phyloP scores from a whole-genome alignment of 2,888 invertebrate genomes.

The Zaprionus obscuricornis region DNA sequence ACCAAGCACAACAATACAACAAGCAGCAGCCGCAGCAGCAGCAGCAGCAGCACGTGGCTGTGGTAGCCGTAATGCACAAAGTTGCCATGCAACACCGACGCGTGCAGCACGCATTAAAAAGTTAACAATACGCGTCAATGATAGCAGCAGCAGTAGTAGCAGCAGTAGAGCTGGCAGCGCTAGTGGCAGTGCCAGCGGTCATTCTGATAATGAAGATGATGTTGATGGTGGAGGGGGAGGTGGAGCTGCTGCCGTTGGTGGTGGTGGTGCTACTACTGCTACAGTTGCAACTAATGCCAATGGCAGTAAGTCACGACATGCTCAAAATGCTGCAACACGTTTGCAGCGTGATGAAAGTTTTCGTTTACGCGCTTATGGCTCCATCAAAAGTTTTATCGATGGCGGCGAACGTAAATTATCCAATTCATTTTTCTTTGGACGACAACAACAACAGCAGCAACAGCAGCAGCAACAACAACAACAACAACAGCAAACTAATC shows the following conservation, averaged over 20 bases:
- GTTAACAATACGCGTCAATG: conserved; percentile 80
- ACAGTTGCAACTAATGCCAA: too few species aligned
- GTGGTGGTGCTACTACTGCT: too few species aligned
- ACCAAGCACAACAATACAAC: too few species aligned
- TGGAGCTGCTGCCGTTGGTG: too few species aligned
- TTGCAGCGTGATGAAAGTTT: conserved; percentile 81
- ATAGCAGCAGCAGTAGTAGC: conserved; percentile 75
- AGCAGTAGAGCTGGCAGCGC: too few species aligned
- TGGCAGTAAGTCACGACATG: too few species aligned
- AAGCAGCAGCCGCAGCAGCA: conserved; percentile 5
- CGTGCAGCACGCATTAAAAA: conserved; percentile 78
- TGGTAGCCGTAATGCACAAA: conserved; percentile 82
- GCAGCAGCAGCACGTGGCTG: neutral
- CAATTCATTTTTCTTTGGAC: conserved; percentile 81
- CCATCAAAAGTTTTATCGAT: conserved; percentile 82
- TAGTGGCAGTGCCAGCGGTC: conserved; percentile 54
- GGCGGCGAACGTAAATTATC: conserved; percentile 80
- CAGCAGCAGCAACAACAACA: conserved; percentile 23
- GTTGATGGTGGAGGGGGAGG: too few species aligned
- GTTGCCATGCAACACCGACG: conserved; percentile 77
- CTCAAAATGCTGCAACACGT: conserved; percentile 3
- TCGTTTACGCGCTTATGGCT: conserved; percentile 80
- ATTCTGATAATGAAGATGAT: conserved; percentile 73
- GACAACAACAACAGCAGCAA: conserved; percentile 17
- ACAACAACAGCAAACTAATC: too few species aligned